phyloP scores from a whole-genome alignment of 2,113 vertebrate species.

The Ceyx melanurus region DNA sequence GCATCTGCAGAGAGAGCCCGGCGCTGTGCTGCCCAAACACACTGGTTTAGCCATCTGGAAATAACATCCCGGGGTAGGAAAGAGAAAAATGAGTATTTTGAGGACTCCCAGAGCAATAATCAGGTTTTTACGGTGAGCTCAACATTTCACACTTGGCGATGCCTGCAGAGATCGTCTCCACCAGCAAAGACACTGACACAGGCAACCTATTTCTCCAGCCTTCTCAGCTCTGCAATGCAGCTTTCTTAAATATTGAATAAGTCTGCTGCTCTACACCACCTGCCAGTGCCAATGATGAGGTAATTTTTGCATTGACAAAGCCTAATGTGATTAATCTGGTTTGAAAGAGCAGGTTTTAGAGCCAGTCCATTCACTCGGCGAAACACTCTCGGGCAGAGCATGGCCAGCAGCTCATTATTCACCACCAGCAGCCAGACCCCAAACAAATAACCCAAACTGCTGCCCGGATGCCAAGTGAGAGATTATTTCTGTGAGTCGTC shows the following conservation, averaged over 20 bases:
- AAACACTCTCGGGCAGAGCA: rapidly evolving
- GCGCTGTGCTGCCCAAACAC: neutral
- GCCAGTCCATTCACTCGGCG: neutral
- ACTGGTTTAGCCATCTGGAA: rapidly evolving
- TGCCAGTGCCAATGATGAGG: slow-evolving; percentile 40
- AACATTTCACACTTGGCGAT: neutral
- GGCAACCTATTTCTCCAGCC: slow-evolving; percentile 48
- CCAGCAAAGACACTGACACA: slow-evolving; percentile 59
- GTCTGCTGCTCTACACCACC: slow-evolving; percentile 53
- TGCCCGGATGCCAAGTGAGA: neutral
- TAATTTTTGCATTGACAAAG: slow-evolving; percentile 58
- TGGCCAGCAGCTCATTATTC: rapidly evolving
- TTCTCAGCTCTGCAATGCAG: slow-evolving; percentile 75
- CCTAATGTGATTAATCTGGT: slow-evolving; percentile 33
- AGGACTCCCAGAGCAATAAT: neutral
- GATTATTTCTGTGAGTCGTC: neutral
- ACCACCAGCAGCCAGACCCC: neutral
- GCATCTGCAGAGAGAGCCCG: neutral
- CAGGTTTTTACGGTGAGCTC: neutral
- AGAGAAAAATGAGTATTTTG: neutral
- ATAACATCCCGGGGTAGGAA: rapidly evolving
- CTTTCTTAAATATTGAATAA: slow-evolving; percentile 73
- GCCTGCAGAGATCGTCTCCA: slow-evolving; percentile 54
- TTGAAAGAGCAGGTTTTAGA: neutral
- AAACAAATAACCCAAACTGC: neutral